Evolutionary conservation across 2,113 vertebrate species (phyloP), one percentile per base, ranked within the genome.

Genomic region (Apistogramma diplotaenia): DNA sequence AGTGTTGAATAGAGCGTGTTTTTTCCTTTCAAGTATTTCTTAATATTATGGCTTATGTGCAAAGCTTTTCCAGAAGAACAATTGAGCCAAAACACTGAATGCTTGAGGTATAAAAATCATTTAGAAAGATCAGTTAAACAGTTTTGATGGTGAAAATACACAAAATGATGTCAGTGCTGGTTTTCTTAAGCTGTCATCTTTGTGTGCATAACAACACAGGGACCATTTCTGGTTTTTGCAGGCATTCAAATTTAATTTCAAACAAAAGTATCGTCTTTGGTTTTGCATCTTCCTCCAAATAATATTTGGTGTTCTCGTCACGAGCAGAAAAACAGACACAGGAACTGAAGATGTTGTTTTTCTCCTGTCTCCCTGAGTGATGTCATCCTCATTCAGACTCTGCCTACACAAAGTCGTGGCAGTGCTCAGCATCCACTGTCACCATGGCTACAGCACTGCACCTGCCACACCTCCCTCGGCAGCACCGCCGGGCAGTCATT

Each of bases 301-400:
- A 55, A 61, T 54, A 79, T 74, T 62, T 49, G 23, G 18, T 67
- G 71, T 75, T 76, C 61, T 65, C 19, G 43, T 87, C 71, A 73
- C 4, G 7, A 57, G 76, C 78, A 81, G 84, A 75, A 74, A 85
- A 87, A 78, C 76, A 85, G 80, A 76, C 67, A 71, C 56, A 75
- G 83, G 84, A 80, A 62, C 70, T 74, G 81, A 58, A 56, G 87
- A 84, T 81, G 85, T 92, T 93, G 91, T 91, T 93, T 88, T 91
- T 72, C 84, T 92, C 88, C 61, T 6, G 81, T 77, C 87, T 90
- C 56, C 21, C 61, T 19, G 60, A 83, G 87, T 92, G 91, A 91
- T 87, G 89, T 93, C 91, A 93, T 89, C 80, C 40, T 40, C 86
- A 86, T 89, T 89, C 89, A 92, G 90, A 86, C 79, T 87, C 90